Conservation (phyloP, 2,113 vertebrate genomes). For the Oenanthe melanoleuca region DNA sequence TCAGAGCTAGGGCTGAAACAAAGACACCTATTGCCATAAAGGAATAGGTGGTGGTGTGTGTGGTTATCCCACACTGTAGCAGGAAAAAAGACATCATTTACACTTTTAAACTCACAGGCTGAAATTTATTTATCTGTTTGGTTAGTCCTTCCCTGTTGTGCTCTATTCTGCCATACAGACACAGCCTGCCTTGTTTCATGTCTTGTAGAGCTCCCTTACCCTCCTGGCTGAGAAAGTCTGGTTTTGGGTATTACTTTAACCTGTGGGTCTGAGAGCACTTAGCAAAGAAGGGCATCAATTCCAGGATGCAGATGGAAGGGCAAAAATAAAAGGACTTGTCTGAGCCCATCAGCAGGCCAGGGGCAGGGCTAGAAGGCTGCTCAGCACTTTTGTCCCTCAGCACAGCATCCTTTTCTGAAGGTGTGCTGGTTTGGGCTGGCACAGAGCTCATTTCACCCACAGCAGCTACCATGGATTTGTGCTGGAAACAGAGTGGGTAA, state of each 20-base stretch:
- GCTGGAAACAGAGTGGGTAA: background rate
- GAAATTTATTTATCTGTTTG: background rate
- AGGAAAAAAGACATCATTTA: background rate
- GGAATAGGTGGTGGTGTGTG: background rate
- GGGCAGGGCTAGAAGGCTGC: background rate
- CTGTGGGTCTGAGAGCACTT: background rate
- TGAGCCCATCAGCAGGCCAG: background rate
- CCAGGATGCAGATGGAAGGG: background rate
- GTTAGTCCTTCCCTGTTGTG: background rate
- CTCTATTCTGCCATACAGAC: background rate
- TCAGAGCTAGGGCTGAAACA: background rate
- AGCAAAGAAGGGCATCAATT: background rate
- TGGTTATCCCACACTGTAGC: background rate
- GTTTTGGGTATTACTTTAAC: background rate
- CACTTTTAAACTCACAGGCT: background rate
- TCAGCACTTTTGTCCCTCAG: background rate
- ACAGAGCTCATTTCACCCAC: background rate
- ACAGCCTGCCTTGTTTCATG: background rate
- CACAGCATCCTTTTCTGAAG: background rate
- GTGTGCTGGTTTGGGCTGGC: background rate
- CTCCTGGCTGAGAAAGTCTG: background rate
- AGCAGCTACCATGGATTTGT: background rate
- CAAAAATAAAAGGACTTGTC: background rate
- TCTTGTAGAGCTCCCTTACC: background rate
- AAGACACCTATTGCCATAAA: background rate